Evolutionary conservation across 1,140 invertebrate species (phyloP).

Genomic region (Ptiloglossa arizonensis): DNA sequence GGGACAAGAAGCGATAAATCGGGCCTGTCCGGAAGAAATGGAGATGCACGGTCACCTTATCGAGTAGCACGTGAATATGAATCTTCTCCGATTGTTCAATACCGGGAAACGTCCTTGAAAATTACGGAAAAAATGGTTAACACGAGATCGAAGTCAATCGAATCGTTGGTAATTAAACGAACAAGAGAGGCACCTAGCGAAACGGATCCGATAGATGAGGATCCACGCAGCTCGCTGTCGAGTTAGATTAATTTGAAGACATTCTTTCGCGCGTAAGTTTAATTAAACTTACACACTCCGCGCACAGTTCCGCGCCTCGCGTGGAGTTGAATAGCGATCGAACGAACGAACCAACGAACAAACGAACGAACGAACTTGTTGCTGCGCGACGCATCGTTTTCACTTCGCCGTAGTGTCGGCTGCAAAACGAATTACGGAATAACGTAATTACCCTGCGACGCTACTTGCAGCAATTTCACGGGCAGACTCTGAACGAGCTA

Average conservation of each 20-base stretch:
- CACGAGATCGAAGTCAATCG: neutral
- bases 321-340: neutral
- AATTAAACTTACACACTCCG: constrained; percentile 41
- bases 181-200: neutral
- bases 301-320: neutral
- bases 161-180: constrained; percentile 26
- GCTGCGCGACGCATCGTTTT: constrained; percentile 27
- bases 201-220: constrained; percentile 16
- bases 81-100: too few relatives aligned
- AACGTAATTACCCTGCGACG: constrained; percentile 18
- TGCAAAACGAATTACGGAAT: constrained; percentile 16
- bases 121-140: neutral
- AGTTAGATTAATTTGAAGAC: constrained; percentile 43
- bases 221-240: neutral
- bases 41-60: too few relatives aligned
- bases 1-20: too few relatives aligned
- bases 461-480: constrained; percentile 24
- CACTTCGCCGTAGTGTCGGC: neutral
- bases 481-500: neutral
- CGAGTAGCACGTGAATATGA: too few relatives aligned
- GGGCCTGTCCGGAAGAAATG: too few relatives aligned
- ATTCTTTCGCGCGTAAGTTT: constrained; percentile 38
- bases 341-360: constrained; percentile 15
- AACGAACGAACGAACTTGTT: constrained; percentile 28
- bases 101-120: too few relatives aligned